Base-by-base conservation (phyloP, 2,888 invertebrate species). In the Incurvaria masculella region DNA sequence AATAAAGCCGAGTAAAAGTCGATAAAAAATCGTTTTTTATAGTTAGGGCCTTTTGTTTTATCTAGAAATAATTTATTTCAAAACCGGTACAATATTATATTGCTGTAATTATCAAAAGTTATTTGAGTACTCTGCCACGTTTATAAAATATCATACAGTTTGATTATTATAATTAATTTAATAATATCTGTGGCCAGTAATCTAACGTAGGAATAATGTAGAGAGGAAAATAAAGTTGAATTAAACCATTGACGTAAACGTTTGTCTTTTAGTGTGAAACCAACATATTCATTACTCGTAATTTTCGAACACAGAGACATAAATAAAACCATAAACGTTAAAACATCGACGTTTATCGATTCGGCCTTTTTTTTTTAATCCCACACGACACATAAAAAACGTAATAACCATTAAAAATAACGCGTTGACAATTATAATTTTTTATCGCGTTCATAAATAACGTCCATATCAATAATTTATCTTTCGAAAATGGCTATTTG, bases 391-490 rank as follows among this genome's bases (percentile, higher is more conserved):
- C 45, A 50, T 52, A 51, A 54, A 52, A 53, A 48, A 51, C 45
- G 49, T 51, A 55, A 51, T 49, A 52, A 48, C 51, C 53, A 47
- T 52, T 53, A 51, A 47, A 53, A 51, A 54, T 50, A 52, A 53
- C 52, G 47, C 53, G 52, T 51, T 56, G 58, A 59, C 57, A 59
- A 59, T 58, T 55, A 56, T 56, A 52, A 57, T 57, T 61, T n/a
- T 48, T 59, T 56, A 58, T 55, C 49, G 52, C 49, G 23, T 27
- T 49, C 45, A 54, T 59, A 56, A 55, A 59, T 56, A 50, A 56
- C 49, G 50, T 53, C 50, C 45, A 53, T 51, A 44, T 51, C 48
- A 44, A 44, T 43, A 44, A 48, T 48, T 48, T 48, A 48, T 33
- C 33, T 33, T 21, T 44, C 21, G 44, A 8, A 26, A 20, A 21